Evolutionary conservation across 1,140 invertebrate genomes (phyloP).

Genomic region (Pseudomyrmex flavicornis): DNA sequence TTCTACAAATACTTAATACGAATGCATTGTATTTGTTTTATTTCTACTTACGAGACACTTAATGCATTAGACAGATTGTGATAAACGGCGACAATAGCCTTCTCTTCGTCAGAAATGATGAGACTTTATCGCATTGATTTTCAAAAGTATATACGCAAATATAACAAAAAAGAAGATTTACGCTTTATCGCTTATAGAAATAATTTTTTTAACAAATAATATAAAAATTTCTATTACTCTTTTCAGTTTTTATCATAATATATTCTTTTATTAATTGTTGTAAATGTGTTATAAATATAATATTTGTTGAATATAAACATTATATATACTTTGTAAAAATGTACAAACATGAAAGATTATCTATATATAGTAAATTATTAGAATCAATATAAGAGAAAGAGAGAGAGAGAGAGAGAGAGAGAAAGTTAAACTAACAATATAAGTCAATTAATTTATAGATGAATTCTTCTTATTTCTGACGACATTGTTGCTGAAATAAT

Average conservation of each 20-base stretch:
- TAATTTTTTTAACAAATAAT: constrained; percentile 13
- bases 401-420: neutral
- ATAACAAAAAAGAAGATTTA: neutral
- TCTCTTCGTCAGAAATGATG: constrained; percentile 46
- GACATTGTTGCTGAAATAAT: constrained; percentile 60
- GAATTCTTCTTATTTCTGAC: constrained; percentile 48
- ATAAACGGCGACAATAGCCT: constrained; percentile 59
- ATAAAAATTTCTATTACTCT: neutral
- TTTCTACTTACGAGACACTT: constrained; percentile 41
- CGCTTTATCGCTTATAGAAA: neutral
- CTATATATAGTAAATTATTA: no score
- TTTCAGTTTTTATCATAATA: neutral
- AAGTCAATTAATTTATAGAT: constrained; percentile 9
- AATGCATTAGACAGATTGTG: constrained; percentile 56
- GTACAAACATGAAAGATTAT: no score
- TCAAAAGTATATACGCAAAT: neutral
- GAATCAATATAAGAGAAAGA: no score
- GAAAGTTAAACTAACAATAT: neutral
- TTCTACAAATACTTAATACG: constrained; percentile 21
- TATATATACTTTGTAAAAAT: neutral
- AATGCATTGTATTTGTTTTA: constrained; percentile 34
- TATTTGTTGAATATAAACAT: neutral
- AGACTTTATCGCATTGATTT: constrained; percentile 30
- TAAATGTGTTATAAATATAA: neutral
- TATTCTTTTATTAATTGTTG: neutral